Evolutionary conservation across 2,797 vertebrate species (phyloP).

Genomic region (Epinephelus malabaricus): DNA sequence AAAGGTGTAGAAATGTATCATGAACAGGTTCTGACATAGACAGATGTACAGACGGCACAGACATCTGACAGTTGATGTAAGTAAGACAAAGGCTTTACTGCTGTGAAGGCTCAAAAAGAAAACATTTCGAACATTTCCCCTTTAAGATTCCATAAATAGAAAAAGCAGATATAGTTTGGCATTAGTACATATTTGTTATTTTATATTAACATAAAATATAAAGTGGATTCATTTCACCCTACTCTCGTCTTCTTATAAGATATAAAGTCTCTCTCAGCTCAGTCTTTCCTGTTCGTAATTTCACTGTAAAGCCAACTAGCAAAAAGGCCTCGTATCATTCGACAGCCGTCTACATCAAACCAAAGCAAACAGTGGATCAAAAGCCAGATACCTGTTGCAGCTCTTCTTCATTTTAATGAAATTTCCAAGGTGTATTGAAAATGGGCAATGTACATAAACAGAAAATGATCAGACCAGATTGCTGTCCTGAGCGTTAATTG

Average conservation of each 20-base stretch:
- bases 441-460: conserved; percentile 64
- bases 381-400: conserved; percentile 55
- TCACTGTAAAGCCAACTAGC: conserved; percentile 59
- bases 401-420: conserved; percentile 75
- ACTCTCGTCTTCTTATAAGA: conserved; percentile 45
- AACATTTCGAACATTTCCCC: background rate
- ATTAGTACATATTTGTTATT: conserved; percentile 41
- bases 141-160: conserved; percentile 46
- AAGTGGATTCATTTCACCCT: conserved; percentile 24
- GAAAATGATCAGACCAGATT: conserved; percentile 51
- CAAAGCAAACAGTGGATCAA: conserved; percentile 76
- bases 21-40: background rate
- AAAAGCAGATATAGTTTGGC: background rate
- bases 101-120: conserved; percentile 1
- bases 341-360: conserved; percentile 65
- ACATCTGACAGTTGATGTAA: background rate
- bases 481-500: conserved; percentile 58
- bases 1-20: background rate
- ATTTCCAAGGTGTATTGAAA: conserved; percentile 71
- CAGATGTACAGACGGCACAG: background rate
- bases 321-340: conserved; percentile 57
- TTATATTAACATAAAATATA: conserved; percentile 30
- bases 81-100: background rate
- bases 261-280: conserved; percentile 44
- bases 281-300: conserved; percentile 52